Evolutionary conservation across 2,113 vertebrate genomes (phyloP).

Genomic region (Lampris incognitus): DNA sequence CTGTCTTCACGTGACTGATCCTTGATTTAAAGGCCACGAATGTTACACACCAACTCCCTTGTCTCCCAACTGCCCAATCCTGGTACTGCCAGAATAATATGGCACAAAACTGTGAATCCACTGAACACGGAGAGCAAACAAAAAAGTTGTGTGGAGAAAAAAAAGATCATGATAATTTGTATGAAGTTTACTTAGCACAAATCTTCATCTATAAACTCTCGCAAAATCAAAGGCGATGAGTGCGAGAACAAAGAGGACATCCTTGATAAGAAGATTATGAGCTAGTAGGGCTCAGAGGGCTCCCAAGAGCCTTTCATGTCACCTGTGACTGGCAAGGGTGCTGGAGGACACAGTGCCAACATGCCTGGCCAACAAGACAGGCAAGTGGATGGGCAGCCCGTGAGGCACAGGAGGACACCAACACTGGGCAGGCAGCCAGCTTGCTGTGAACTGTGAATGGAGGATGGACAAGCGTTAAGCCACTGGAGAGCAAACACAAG

Average conservation of each 20-base stretch:
- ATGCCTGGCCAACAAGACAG: constrained; percentile 22
- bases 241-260: neutral
- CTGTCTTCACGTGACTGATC: neutral
- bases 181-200: neutral
- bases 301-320: constrained; percentile 8
- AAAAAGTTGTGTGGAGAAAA: neutral
- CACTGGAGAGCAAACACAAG: constrained; percentile 37
- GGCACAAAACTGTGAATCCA: neutral
- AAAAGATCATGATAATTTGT: neutral
- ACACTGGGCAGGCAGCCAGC: constrained; percentile 54
- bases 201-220: neutral
- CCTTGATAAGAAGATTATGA: constrained; percentile 8
- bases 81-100: neutral
- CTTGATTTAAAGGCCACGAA: neutral
- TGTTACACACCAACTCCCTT: neutral
- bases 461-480: constrained; percentile 39
- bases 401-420: constrained; percentile 30
- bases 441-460: constrained; percentile 48
- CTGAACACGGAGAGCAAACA: neutral
- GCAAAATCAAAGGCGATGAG: neutral
- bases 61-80: neutral
- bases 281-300: constrained; percentile 1
- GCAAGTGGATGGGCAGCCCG: constrained; percentile 23
- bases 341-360: constrained; percentile 29
- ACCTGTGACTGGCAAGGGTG: constrained; percentile 25